Conservation (phyloP, 1,140 invertebrate genomes). For the Hypsibius dujardini region DNA sequence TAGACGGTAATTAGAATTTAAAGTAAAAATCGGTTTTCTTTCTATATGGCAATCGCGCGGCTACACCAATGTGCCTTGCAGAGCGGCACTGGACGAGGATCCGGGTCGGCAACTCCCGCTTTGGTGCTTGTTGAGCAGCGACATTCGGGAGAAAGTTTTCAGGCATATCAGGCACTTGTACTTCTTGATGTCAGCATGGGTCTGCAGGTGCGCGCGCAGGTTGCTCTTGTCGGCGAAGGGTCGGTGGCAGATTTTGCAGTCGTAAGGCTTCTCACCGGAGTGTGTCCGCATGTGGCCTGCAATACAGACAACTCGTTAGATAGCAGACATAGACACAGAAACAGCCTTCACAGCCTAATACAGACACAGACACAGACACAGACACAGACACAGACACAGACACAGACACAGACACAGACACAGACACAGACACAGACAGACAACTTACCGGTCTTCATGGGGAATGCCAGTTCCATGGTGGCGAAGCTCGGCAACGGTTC, state of each 20-base stretch:
- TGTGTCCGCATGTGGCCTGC: conserved; percentile 73
- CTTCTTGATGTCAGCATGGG: conserved; percentile 91
- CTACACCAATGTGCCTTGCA: conserved; percentile 4
- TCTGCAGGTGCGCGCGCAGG: conserved; percentile 83
- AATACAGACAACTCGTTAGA: neutral
- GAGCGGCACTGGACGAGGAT: neutral
- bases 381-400: no score
- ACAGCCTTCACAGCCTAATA: neutral
- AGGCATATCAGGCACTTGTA: conserved; percentile 78
- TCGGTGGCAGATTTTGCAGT: conserved; percentile 76
- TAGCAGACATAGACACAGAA: neutral
- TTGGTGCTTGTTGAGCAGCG: conserved; percentile 72
- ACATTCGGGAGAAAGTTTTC: conserved; percentile 96
- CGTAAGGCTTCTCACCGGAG: conserved; percentile 91
- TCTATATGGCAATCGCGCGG: no score
- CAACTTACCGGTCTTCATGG: neutral
- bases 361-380: neutral
- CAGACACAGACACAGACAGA: no score
- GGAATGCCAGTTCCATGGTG: conserved; percentile 10
- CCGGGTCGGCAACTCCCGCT: conserved; percentile 55
- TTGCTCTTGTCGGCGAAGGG: conserved; percentile 93
- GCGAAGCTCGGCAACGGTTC: neutral
- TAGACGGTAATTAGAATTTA: no score
- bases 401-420: no score
- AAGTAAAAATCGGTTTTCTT: no score